A percentile compares a stretch with the other conserved stretches of the same genome.
phyloP scores from a whole-genome alignment of 2,113 vertebrate genomes.

The Tauraco erythrolophus region DNA sequence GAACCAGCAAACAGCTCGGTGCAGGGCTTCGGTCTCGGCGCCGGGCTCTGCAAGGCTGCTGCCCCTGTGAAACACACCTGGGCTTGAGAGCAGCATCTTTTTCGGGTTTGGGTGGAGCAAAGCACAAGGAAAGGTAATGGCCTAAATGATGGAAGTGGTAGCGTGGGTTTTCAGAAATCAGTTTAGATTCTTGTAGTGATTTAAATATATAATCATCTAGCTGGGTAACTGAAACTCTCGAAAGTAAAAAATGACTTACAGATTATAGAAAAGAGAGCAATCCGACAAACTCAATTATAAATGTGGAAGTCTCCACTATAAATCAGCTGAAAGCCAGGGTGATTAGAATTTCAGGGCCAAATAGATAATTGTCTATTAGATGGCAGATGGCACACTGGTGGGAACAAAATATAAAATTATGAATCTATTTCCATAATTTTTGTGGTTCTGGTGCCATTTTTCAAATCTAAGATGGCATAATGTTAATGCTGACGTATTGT shows the following conservation, averaged over 20 bases:
- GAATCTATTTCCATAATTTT: constrained; percentile 22
- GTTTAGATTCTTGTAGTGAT: background rate
- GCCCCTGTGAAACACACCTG: fast-evolving
- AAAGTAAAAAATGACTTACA: background rate
- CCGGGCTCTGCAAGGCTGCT: background rate
- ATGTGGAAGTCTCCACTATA: background rate
- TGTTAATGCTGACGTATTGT: background rate
- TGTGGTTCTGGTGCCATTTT: background rate
- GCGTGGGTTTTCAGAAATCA: background rate
- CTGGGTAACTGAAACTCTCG: background rate
- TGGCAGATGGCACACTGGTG: background rate
- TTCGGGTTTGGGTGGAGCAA: background rate
- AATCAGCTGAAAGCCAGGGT: background rate
- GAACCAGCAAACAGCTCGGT: background rate
- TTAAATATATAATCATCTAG: background rate
- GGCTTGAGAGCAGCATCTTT: background rate
- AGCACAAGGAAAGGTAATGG: background rate
- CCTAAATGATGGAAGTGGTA: background rate
- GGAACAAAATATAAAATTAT: constrained; percentile 6
- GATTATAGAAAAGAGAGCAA: background rate
- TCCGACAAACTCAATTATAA: background rate
- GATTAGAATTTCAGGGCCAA: background rate
- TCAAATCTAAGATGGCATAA: background rate
- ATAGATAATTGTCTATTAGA: constrained; percentile 21
- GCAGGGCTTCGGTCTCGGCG: background rate